These are phyloP conservation scores for Potamarius usumacintae DNA, from an alignment of 2,113 vertebrate species.

Conservation along the genomic window DNA sequence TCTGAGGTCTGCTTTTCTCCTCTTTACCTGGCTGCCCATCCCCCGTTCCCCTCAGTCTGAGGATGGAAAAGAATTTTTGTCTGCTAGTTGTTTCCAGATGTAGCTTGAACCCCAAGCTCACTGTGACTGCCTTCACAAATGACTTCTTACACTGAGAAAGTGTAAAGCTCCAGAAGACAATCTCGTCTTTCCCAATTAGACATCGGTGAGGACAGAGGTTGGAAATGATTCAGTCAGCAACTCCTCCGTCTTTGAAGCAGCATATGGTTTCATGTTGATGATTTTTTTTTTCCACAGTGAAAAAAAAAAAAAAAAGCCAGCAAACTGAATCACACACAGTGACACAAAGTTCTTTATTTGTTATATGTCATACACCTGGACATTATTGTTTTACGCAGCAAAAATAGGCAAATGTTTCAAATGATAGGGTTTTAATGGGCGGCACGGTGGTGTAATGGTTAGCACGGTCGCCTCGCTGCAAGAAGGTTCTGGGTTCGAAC, in stretches of 20 bases:
- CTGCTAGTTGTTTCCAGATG: slow-evolving; percentile 65
- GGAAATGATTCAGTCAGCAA: slow-evolving; percentile 12
- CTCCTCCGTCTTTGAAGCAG: not conserved
- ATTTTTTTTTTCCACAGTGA: slow-evolving; percentile 10
- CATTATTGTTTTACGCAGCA: not conserved
- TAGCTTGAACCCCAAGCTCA: slow-evolving; percentile 25
- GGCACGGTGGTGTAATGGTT: too few species aligned
- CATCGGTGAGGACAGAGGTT: not conserved
- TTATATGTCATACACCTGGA: not conserved
- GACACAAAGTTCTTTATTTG: not conserved
- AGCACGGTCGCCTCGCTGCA: too few species aligned
- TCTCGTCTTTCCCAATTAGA: slow-evolving; percentile 44
- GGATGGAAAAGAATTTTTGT: slow-evolving; percentile 48
- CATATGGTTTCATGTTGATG: slow-evolving; percentile 37
- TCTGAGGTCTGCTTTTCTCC: slow-evolving; percentile 42
- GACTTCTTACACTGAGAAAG: slow-evolving; percentile 16
- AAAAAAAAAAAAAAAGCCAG: not conserved
- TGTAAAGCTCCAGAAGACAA: slow-evolving; percentile 32
- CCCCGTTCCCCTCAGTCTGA: slow-evolving; percentile 25
- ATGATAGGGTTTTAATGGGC: not conserved
- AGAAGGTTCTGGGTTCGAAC: too few species aligned
- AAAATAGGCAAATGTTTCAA: not conserved
- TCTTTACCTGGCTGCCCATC: slow-evolving; percentile 51
- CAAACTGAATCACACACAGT: not conserved
- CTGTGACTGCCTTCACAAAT: slow-evolving; percentile 41